Evolutionary conservation across 1,140 invertebrate species (phyloP).

Genomic region (Acarapis woodi): DNA sequence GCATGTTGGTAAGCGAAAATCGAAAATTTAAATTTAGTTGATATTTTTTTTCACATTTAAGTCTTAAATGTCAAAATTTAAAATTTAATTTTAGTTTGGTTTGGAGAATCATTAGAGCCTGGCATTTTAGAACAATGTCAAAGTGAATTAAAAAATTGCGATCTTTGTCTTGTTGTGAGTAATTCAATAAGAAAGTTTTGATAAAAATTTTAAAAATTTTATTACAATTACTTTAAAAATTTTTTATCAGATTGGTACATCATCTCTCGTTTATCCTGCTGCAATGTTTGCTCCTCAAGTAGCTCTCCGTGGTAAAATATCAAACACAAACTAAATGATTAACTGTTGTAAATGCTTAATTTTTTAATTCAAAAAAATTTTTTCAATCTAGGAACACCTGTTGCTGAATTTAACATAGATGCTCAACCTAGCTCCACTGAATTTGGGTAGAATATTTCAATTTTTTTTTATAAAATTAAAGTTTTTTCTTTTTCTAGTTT

Average conservation of each 20-base stretch:
- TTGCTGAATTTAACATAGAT: constrained; percentile 70
- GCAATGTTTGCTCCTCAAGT: constrained; percentile 62
- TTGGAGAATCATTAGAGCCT: constrained; percentile 44
- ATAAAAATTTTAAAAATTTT: constrained; percentile 1
- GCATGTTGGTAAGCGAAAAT: too few relatives aligned
- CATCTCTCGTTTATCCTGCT: constrained; percentile 61
- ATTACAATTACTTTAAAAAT: constrained; percentile 6
- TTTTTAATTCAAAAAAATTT: too few relatives aligned
- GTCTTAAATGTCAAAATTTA: too few relatives aligned
- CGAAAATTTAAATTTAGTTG: too few relatives aligned
- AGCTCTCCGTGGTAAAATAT: constrained; percentile 32
- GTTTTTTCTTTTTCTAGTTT: too few relatives aligned
- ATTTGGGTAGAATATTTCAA: constrained; percentile 33
- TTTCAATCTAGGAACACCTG: too few relatives aligned
- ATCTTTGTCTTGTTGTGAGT: constrained; percentile 50
- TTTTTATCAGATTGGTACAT: constrained; percentile 32
- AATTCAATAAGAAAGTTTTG: neutral
- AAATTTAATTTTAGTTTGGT: too few relatives aligned
- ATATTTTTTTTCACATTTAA: too few relatives aligned
- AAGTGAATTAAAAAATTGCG: constrained; percentile 34
- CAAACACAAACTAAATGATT: too few relatives aligned
- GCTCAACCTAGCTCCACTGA: constrained; percentile 33
- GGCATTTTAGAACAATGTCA: constrained; percentile 30
- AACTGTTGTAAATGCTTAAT: too few relatives aligned
- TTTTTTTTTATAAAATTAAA: neutral